phyloP scores from a whole-genome alignment of 92 coral and sea anemone species.

The Montipora capitata region DNA sequence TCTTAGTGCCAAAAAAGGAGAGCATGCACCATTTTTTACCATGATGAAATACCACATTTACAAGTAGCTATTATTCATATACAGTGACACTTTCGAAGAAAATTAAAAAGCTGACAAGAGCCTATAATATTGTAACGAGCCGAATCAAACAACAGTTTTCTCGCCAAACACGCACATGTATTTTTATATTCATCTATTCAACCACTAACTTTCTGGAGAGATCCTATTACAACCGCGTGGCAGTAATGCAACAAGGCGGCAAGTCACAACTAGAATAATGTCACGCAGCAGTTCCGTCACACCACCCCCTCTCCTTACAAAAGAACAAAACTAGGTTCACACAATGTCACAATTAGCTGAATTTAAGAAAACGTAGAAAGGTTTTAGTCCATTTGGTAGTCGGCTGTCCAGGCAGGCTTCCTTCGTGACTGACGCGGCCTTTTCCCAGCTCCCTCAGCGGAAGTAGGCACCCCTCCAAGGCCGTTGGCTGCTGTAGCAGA shows the following conservation, averaged over 20 bases:
- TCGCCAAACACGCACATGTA: neutral
- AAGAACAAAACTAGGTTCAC: neutral
- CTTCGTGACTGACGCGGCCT: too few species aligned
- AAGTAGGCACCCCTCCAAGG: too few species aligned
- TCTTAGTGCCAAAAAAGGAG: too few species aligned
- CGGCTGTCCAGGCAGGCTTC: too few species aligned
- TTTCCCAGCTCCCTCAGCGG: too few species aligned
- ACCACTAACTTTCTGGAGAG: neutral
- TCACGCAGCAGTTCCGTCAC: neutral
- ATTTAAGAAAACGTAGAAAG: neutral
- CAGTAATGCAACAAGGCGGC: neutral
- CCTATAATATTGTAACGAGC: neutral
- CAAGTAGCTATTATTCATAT: too few species aligned
- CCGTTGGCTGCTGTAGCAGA: too few species aligned
- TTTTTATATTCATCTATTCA: neutral
- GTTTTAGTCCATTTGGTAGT: too few species aligned
- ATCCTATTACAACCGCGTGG: conserved; percentile 1
- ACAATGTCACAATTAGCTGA: neutral
- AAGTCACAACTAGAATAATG: neutral
- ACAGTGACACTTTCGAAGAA: too few species aligned
- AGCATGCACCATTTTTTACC: too few species aligned
- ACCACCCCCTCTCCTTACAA: conserved; percentile 5
- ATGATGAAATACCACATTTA: too few species aligned
- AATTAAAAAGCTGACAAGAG: too few species aligned
- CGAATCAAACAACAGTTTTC: neutral